These are phyloP conservation scores for Tragelaphus strepsiceros DNA, from an alignment of 2,113 vertebrate species.

Conservation along the genomic window DNA sequence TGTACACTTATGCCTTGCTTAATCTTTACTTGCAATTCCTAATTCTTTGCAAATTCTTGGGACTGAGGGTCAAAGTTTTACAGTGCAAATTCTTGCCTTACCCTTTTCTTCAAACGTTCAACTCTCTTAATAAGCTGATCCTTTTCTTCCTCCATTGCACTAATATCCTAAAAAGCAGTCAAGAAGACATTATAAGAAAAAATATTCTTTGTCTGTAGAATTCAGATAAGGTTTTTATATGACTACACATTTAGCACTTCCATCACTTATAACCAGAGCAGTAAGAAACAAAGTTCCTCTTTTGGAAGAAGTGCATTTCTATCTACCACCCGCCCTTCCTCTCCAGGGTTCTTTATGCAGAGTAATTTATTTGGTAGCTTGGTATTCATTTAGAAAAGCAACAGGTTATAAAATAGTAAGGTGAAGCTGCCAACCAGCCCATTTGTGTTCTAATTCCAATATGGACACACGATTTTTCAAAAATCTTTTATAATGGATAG, in stretches of 20 bases:
- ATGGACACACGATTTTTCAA: slow-evolving; percentile 66
- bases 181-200: slow-evolving; percentile 34
- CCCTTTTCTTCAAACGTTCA: slow-evolving; percentile 95
- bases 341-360: slow-evolving; percentile 41
- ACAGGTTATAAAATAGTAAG: slow-evolving; percentile 39
- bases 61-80: slow-evolving; percentile 66
- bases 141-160: slow-evolving; percentile 97
- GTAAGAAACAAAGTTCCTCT: slow-evolving; percentile 38
- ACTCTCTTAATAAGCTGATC: slow-evolving; percentile 96
- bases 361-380: slow-evolving; percentile 57
- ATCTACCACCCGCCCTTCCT: background rate
- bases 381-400: slow-evolving; percentile 54
- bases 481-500: slow-evolving; percentile 44
- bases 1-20: slow-evolving; percentile 74
- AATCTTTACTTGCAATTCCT: slow-evolving; percentile 87
- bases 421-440: slow-evolving; percentile 43
- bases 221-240: slow-evolving; percentile 29
- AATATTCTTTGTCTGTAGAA: background rate
- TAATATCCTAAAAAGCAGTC: slow-evolving; percentile 88
- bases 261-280: slow-evolving; percentile 47
- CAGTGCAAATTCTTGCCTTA: slow-evolving; percentile 77
- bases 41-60: slow-evolving; percentile 74
- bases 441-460: slow-evolving; percentile 61
- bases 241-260: background rate
- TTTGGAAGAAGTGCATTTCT: slow-evolving; percentile 19